Conservation (phyloP, 2,797 vertebrate species). For the Agapornis canus region DNA sequence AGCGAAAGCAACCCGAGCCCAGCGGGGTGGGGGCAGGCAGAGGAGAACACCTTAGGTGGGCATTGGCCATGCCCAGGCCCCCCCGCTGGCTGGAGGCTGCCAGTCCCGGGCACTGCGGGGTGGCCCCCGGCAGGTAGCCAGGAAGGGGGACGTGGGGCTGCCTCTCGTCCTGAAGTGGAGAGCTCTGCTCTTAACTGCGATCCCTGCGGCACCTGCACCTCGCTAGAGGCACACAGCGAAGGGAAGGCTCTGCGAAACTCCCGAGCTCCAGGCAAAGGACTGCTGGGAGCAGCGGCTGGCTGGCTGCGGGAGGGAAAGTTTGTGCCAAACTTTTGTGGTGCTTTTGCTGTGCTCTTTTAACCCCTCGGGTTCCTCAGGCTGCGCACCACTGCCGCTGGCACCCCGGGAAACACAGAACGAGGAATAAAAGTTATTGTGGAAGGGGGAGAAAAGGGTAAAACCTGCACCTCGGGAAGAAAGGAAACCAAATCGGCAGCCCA, state of each 20-base stretch:
- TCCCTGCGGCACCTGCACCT: conserved; percentile 46
- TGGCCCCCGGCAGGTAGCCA: conserved; percentile 20
- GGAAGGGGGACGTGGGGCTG: neutral
- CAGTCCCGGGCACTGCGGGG: neutral
- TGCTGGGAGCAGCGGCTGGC: neutral
- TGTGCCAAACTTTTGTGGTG: neutral
- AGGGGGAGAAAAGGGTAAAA: neutral
- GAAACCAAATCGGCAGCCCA: neutral
- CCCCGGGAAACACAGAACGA: neutral
- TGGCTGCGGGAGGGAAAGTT: neutral
- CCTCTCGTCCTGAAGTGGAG: neutral
- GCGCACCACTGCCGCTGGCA: neutral
- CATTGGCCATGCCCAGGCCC: conserved; percentile 12
- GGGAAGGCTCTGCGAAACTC: neutral
- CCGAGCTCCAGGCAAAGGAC: neutral
- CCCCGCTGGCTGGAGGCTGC: neutral
- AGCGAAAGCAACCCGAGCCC: neutral
- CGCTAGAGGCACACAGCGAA: neutral
- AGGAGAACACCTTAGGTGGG: neutral
- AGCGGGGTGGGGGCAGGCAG: neutral
- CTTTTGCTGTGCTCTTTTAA: neutral
- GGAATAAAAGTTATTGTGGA: neutral
- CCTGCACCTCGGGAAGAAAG: neutral
- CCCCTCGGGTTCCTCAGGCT: neutral
- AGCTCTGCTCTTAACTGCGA: neutral